Base-by-base conservation (phyloP, 1,140 invertebrate genomes). In the Stratiolaelaps scimitus region DNA sequence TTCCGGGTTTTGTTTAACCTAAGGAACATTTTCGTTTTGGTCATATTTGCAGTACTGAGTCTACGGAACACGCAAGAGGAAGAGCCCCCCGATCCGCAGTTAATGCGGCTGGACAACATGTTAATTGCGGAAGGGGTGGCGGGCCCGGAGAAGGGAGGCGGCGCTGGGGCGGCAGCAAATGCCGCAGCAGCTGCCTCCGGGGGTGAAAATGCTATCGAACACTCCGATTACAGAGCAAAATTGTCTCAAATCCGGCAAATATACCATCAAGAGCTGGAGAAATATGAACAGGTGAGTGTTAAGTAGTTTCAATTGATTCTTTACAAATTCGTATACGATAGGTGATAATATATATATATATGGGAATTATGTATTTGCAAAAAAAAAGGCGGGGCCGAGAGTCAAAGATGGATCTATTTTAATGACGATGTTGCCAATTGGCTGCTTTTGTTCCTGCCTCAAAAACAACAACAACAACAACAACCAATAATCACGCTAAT, bases 81-180 rank as follows among this genome's bases (percentile, higher is more conserved):
- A 75, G 94, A 97, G 73, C 92, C 93, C 0, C 92, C 94, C 74
- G 94, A 98, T 81, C 94, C 95, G 0, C 94, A 99, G 75, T 78
- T 99, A 67, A 97, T 98, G 90, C 81, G 96, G 71, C 78, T 99
- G 74, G 95, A 99, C 79, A 99, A 99, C 78, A 99, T 99, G 96
- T 80, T 99, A 74, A 94, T 98, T 70, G 96, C 96, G 0, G 96
- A 99, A 78, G 95, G 95, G 43, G 94, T 99, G 15, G 92, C 93
- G 4, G 94, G 94, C 0, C 93, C 93, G 0, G 94, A 98, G 74
- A 97, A 96, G 75, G 92, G 90, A 19, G 90, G 92, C 17, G 90
- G 90, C 0, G 88, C 89, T 0, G 86, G 87, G 6, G 88, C 89
- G 1, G 90, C 92, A 4, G 88, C 90, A 0, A 90, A 87, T 34